Conservation (phyloP, 64 coral and sea anemone species). For the Astreopora myriophthalma region DNA sequence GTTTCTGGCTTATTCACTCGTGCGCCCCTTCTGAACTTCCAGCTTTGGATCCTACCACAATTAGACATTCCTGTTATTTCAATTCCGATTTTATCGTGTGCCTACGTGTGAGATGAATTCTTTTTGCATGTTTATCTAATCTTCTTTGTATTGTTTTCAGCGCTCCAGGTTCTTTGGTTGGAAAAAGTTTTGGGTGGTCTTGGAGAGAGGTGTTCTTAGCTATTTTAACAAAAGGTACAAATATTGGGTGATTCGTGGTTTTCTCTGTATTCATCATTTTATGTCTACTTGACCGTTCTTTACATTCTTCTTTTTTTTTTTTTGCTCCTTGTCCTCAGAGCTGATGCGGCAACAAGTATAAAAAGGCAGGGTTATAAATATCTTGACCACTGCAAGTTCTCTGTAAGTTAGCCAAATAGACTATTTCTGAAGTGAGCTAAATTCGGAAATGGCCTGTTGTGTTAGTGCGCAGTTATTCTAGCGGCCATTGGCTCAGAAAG, state of each 20-base stretch:
- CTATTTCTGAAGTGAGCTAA: too few relatives aligned
- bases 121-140: background rate
- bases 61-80: too few relatives aligned
- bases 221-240: conserved; percentile 90
- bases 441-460: too few relatives aligned
- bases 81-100: too few relatives aligned
- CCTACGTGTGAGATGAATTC: too few relatives aligned
- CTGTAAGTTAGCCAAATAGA: conserved; percentile 55
- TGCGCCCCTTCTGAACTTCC: too few relatives aligned
- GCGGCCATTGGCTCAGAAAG: too few relatives aligned
- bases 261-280: background rate
- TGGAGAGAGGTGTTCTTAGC: conserved; percentile 91
- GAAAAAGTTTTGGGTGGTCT: conserved; percentile 98
- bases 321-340: conserved; percentile 38
- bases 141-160: conserved; percentile 41
- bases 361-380: conserved; percentile 95
- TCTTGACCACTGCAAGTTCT: conserved; percentile 91
- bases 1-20: too few relatives aligned
- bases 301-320: background rate
- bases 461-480: too few relatives aligned
- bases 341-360: conserved; percentile 79
- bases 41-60: too few relatives aligned
- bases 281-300: background rate
- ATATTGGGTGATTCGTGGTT: background rate
- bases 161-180: conserved; percentile 94